Conservation (phyloP, 2,113 vertebrate genomes). For the Sinocyclocheilus rhinocerous region DNA sequence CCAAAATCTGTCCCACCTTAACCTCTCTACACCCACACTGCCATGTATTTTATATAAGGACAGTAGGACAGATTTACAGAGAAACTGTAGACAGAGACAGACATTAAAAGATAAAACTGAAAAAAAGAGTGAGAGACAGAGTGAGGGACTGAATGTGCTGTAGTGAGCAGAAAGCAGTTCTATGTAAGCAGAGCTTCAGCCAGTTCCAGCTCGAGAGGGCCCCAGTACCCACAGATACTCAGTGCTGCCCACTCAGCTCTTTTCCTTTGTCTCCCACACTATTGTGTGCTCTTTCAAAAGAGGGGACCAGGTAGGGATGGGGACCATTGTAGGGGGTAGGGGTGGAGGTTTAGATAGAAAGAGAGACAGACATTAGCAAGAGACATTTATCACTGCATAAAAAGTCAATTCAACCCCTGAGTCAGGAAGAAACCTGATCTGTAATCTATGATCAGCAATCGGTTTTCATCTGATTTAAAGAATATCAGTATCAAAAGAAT, state of each 20-base stretch:
- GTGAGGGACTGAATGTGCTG: constrained; percentile 21
- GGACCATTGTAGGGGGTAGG: neutral
- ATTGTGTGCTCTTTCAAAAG: constrained; percentile 32
- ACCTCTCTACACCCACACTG: neutral
- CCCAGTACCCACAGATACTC: constrained; percentile 25
- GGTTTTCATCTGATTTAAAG: neutral
- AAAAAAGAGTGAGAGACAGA: neutral
- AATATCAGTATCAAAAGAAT: constrained; percentile 4
- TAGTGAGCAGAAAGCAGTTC: constrained; percentile 21
- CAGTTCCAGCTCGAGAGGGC: constrained; percentile 20
- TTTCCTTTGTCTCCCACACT: constrained; percentile 33
- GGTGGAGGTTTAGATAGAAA: neutral
- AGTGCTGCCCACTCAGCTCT: constrained; percentile 32
- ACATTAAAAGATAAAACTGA: constrained; percentile 6
- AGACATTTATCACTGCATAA: neutral
- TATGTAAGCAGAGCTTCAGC: constrained; percentile 26
- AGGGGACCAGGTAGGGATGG: constrained; percentile 22
- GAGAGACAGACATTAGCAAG: neutral
- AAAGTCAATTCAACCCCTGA: neutral
- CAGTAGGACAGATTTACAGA: neutral
- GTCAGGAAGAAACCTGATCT: neutral
- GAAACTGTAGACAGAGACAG: neutral
- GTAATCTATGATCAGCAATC: neutral
- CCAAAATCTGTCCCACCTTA: too few species aligned
- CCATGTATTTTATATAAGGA: neutral